A percentile compares a stretch with the other conserved stretches of the same genome.
Evolutionary conservation across 1,140 invertebrate species (phyloP).

Genomic region (Delia radicum): DNA sequence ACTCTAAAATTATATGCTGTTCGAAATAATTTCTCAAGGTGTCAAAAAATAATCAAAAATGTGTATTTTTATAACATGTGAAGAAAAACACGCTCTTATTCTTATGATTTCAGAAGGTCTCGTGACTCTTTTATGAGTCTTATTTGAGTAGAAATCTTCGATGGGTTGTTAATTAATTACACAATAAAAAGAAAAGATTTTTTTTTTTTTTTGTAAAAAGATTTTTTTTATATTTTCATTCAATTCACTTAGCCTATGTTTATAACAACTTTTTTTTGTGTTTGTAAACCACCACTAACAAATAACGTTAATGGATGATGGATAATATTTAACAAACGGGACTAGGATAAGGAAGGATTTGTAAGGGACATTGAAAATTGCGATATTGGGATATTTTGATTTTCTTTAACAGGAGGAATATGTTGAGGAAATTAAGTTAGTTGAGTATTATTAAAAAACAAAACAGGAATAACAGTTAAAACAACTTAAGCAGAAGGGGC

Average conservation of each 20-base stretch:
- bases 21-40: too few relatives aligned
- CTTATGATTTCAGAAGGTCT: too few relatives aligned
- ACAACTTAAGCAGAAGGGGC: constrained; percentile 50
- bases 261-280: constrained; percentile 8
- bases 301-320: background rate
- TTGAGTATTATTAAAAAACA: background rate
- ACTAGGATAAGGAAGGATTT: constrained; percentile 16
- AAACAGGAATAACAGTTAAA: background rate
- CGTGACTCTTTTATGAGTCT: too few relatives aligned
- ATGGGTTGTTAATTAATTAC: too few relatives aligned
- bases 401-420: background rate
- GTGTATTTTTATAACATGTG: too few relatives aligned
- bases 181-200: too few relatives aligned
- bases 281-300: background rate
- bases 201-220: background rate
- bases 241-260: background rate
- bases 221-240: constrained; percentile 6
- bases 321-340: background rate
- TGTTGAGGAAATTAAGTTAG: background rate
- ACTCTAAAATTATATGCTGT: too few relatives aligned
- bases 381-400: constrained; percentile 7
- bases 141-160: too few relatives aligned
- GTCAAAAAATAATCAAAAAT: too few relatives aligned
- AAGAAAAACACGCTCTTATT: too few relatives aligned
- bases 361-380: background rate